These are phyloP conservation scores for Alcis repandata DNA, from an alignment of 2,888 invertebrate genomes.

Conservation along the genomic window DNA sequence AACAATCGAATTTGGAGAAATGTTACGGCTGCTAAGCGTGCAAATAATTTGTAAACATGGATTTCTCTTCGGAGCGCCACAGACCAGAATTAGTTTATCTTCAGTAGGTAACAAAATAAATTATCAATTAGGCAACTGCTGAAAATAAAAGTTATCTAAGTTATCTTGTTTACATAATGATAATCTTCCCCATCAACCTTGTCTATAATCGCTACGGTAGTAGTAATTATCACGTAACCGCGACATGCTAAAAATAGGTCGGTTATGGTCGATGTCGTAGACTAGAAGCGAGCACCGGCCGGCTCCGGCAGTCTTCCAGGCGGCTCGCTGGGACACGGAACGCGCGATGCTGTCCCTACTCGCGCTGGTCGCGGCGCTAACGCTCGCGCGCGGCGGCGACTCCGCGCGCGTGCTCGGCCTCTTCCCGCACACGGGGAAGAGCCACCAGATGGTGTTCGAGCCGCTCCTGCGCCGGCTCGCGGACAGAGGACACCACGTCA, in stretches of 20 bases:
- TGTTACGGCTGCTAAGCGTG: not conserved
- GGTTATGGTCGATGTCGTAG: slow-evolving; percentile 28
- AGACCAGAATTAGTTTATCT: not conserved
- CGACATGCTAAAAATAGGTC: slow-evolving; percentile 51
- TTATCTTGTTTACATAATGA: not conserved
- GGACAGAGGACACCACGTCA: slow-evolving; percentile 87
- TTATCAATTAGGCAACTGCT: no score
- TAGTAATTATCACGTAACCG: slow-evolving; percentile 38
- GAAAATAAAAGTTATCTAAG: not conserved
- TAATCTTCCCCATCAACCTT: slow-evolving; percentile 7
- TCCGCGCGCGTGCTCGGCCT: slow-evolving; percentile 85
- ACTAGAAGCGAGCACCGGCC: not conserved
- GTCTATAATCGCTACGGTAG: slow-evolving; percentile 12
- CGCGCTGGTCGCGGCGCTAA: slow-evolving; percentile 54
- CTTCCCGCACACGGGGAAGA: slow-evolving; percentile 87
- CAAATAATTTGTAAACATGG: not conserved
- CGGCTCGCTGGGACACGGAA: slow-evolving; percentile 51
- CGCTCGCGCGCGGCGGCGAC: slow-evolving; percentile 58
- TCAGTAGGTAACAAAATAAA: no score
- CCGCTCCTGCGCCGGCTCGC: slow-evolving; percentile 85
- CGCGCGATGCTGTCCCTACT: slow-evolving; percentile 64
- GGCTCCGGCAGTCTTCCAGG: slow-evolving; percentile 48
- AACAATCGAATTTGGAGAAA: not conserved
- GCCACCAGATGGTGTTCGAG: slow-evolving; percentile 88
- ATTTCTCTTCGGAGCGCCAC: not conserved